Conservation (phyloP, 2,888 invertebrate species). For the Hymenopus coronatus region DNA sequence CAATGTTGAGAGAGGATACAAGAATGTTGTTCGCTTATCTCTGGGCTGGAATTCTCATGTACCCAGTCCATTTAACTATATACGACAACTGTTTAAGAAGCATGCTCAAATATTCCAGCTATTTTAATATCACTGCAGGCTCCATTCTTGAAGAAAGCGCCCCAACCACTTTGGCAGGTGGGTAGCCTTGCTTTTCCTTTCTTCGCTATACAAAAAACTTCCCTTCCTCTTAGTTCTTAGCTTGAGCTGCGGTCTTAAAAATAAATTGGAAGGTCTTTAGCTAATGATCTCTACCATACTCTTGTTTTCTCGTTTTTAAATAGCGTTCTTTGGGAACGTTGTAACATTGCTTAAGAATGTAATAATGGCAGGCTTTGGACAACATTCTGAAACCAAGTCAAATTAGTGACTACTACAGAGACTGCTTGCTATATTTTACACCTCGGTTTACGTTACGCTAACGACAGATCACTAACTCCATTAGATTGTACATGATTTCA, state of each 20-base stretch:
- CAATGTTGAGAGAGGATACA: not conserved
- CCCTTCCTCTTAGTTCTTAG: not conserved
- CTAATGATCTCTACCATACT: conserved; percentile 1
- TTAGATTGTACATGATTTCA: too few relatives aligned
- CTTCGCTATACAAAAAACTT: not conserved
- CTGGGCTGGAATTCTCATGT: not conserved
- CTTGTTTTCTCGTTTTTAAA: not conserved
- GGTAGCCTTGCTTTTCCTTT: not conserved
- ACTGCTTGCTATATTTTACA: not conserved
- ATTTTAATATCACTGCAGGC: conserved; percentile 1
- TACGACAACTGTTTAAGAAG: conserved; percentile 16
- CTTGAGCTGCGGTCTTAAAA: conserved; percentile 9
- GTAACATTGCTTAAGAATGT: not conserved
- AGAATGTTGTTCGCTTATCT: conserved; percentile 13
- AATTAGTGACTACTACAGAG: not conserved
- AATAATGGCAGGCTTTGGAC: not conserved
- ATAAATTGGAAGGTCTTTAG: conserved; percentile 10
- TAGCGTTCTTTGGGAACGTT: not conserved
- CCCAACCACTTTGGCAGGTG: not conserved
- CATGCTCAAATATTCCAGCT: conserved; percentile 12
- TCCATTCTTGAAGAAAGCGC: not conserved
- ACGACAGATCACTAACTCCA: too few relatives aligned
- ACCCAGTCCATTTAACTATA: conserved; percentile 3
- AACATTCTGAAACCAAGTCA: not conserved
- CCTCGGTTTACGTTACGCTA: too few relatives aligned